Evolutionary conservation across 2,113 vertebrate species (phyloP).

Genomic region (Prunella himalayana): DNA sequence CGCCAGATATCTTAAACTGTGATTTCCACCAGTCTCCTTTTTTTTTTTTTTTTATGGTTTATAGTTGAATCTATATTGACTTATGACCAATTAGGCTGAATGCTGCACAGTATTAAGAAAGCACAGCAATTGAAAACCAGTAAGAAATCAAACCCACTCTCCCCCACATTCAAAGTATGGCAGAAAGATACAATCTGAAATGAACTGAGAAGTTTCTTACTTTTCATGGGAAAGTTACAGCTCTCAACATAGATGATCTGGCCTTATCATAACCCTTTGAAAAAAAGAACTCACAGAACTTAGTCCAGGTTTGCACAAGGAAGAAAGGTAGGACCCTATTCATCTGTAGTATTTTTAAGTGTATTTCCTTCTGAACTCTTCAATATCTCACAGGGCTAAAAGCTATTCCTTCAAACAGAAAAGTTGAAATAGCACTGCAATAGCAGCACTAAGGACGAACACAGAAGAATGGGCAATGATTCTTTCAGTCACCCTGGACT

Average conservation of each 20-base stretch:
- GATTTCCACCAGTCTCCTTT: neutral
- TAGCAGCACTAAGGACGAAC: neutral
- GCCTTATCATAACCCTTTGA: neutral
- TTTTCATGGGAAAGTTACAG: neutral
- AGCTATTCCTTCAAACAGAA: neutral
- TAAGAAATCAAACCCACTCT: neutral
- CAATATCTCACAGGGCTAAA: neutral
- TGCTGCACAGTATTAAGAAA: neutral
- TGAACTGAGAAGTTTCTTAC: neutral
- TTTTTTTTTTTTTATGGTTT: neutral
- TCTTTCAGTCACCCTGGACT: neutral
- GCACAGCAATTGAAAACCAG: neutral
- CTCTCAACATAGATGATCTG: neutral
- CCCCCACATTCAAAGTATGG: neutral
- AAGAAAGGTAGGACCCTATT: neutral
- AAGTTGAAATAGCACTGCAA: neutral
- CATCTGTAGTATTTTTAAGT: neutral
- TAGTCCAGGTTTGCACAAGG: neutral
- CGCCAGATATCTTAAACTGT: neutral
- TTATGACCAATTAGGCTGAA: neutral
- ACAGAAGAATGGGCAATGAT: neutral
- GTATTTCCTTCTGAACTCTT: neutral
- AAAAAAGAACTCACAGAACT: neutral
- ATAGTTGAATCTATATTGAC: neutral
- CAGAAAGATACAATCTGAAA: neutral